phyloP scores from a whole-genome alignment of 2,888 invertebrate species.

The Meiosimyza decipiens region DNA sequence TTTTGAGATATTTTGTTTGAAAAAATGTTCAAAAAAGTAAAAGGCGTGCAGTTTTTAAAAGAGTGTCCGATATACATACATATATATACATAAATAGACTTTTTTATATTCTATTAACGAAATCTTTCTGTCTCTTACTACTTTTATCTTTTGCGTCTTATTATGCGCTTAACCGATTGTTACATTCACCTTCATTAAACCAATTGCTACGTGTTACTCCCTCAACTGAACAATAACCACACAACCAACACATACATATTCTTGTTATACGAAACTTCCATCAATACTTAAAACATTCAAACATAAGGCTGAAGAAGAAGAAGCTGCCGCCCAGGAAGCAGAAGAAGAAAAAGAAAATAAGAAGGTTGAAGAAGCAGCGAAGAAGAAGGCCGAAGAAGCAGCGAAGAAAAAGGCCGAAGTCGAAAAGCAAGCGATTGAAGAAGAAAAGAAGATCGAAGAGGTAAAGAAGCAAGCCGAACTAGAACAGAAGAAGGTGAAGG shows the following conservation, averaged over 20 bases:
- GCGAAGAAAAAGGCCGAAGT: conserved; percentile 35
- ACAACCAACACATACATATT: conserved; percentile 9
- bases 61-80: no score
- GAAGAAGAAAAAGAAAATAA: conserved; percentile 56
- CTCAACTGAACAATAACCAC: conserved; percentile 7
- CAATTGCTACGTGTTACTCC: no score
- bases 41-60: no score
- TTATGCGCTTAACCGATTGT: no score
- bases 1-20: no score
- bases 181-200: no score
- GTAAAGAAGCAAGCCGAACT: conserved; percentile 24
- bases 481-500: conserved; percentile 37
- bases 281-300: conserved; percentile 47
- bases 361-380: conserved; percentile 47
- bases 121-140: no score
- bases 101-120: no score
- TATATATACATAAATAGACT: no score
- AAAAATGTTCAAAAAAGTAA: no score
- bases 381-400: conserved; percentile 38
- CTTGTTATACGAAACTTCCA: neutral
- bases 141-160: no score
- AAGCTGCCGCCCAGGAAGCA: conserved; percentile 51
- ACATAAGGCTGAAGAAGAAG: conserved; percentile 67
- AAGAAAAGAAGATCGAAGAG: conserved; percentile 33
- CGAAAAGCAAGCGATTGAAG: conserved; percentile 34